These are phyloP conservation scores for Hypselothyrea guttata DNA, from an alignment of 2,888 invertebrate species.

Conservation along the genomic window DNA sequence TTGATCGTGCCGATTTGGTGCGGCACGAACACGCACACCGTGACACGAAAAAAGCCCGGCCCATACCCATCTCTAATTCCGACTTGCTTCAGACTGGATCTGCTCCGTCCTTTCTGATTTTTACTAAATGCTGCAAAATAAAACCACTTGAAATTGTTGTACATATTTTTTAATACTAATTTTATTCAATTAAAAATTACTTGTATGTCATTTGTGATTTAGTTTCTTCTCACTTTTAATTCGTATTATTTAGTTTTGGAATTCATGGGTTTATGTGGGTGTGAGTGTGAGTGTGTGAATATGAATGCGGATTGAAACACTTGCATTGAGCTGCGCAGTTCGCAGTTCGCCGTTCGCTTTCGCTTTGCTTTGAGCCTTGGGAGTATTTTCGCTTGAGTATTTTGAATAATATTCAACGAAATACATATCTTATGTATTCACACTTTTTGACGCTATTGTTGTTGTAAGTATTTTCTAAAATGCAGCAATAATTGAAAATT, in stretches of 20 bases:
- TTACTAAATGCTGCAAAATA: too few species aligned
- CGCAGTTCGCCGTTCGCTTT: too few species aligned
- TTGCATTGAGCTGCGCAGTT: slow-evolving; percentile 1
- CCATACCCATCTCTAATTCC: too few species aligned
- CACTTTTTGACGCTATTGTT: slow-evolving; percentile 21
- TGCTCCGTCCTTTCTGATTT: too few species aligned
- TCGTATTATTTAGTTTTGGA: slow-evolving; percentile 47
- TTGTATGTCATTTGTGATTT: slow-evolving; percentile 64
- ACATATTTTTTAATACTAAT: slow-evolving; percentile 70
- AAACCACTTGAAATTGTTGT: slow-evolving; percentile 49
- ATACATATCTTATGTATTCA: slow-evolving; percentile 32
- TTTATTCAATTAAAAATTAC: slow-evolving; percentile 75
- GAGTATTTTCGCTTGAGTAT: slow-evolving; percentile 3
- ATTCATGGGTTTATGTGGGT: slow-evolving; percentile 15
- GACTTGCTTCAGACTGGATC: too few species aligned
- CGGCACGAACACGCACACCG: too few species aligned
- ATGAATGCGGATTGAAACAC: slow-evolving; percentile 1
- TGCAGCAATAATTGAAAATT: slow-evolving; percentile 70
- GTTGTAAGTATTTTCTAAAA: slow-evolving; percentile 36
- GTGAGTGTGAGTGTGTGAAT: slow-evolving; percentile 7
- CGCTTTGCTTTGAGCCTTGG: too few species aligned
- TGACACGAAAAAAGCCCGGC: too few species aligned
- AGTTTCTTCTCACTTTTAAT: slow-evolving; percentile 4
- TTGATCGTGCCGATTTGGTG: too few species aligned
- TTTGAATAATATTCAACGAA: slow-evolving; percentile 29